These are phyloP conservation scores for Neosilurus hyrtlii DNA, from an alignment of 2,797 vertebrate species.

Conservation along the genomic window DNA sequence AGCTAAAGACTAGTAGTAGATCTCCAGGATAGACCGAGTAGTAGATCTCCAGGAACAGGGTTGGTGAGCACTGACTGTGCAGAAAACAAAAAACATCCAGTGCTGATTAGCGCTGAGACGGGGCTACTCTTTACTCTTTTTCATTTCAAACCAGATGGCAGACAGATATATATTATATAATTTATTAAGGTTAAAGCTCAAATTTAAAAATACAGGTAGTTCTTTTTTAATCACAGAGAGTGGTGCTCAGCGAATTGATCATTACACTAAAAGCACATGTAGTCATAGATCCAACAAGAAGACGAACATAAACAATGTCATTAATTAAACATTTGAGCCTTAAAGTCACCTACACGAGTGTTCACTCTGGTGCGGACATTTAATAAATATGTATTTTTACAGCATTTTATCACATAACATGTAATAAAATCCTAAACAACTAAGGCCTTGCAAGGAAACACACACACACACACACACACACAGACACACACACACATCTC, in stretches of 20 bases:
- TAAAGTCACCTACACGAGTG: conserved; percentile 16
- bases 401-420: background rate
- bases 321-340: conserved; percentile 28
- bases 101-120: background rate
- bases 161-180: background rate
- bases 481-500: background rate
- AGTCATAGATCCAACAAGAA: conserved; percentile 4
- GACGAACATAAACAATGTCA: background rate
- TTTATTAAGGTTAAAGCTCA: background rate
- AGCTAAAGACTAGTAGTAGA: too few relatives aligned
- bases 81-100: background rate
- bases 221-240: background rate
- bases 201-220: background rate
- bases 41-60: background rate
- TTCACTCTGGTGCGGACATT: background rate
- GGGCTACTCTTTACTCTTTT: background rate
- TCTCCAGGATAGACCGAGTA: too few relatives aligned
- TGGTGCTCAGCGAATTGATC: conserved; percentile 5
- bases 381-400: background rate
- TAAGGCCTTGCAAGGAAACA: background rate
- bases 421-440: background rate
- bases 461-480: background rate
- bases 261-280: conserved; percentile 12
- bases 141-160: background rate
- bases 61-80: background rate